Evolutionary conservation across 2,888 invertebrate species (phyloP).

Genomic region (Bursaphelenchus okinawaensis): DNA sequence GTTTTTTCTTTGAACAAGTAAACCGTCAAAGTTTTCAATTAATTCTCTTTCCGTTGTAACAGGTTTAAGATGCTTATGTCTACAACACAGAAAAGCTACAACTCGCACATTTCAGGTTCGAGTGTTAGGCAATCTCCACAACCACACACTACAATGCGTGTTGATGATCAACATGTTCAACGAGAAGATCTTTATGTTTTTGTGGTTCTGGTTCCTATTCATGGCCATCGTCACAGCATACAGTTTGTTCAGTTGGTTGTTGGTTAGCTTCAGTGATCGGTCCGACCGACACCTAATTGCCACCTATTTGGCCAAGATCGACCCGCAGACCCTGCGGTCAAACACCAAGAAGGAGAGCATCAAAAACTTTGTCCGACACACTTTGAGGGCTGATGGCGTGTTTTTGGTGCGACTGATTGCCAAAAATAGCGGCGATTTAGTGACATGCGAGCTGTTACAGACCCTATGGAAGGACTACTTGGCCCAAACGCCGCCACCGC

Average conservation of each 20-base stretch:
- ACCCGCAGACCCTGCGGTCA: slow-evolving; percentile 30
- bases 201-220: slow-evolving; percentile 56
- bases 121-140: slow-evolving; percentile 54
- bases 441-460: slow-evolving; percentile 39
- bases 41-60: no score
- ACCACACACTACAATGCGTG: slow-evolving; percentile 56
- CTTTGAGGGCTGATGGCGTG: slow-evolving; percentile 49
- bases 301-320: slow-evolving; percentile 32
- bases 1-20: no score
- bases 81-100: no score
- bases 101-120: slow-evolving; percentile 44
- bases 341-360: slow-evolving; percentile 2
- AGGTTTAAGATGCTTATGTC: no score
- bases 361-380: slow-evolving; percentile 37
- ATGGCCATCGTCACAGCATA: slow-evolving; percentile 34
- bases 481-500: slow-evolving; percentile 25
- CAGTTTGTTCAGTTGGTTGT: slow-evolving; percentile 42
- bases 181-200: slow-evolving; percentile 54
- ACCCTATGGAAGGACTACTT: slow-evolving; percentile 45
- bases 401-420: slow-evolving; percentile 39
- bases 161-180: slow-evolving; percentile 55
- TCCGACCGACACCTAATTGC: slow-evolving; percentile 26
- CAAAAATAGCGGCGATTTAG: slow-evolving; percentile 39
- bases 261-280: slow-evolving; percentile 17
- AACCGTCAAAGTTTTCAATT: no score